Conservation (phyloP, 2,113 vertebrate species). For the Aptenodytes forsteri region DNA sequence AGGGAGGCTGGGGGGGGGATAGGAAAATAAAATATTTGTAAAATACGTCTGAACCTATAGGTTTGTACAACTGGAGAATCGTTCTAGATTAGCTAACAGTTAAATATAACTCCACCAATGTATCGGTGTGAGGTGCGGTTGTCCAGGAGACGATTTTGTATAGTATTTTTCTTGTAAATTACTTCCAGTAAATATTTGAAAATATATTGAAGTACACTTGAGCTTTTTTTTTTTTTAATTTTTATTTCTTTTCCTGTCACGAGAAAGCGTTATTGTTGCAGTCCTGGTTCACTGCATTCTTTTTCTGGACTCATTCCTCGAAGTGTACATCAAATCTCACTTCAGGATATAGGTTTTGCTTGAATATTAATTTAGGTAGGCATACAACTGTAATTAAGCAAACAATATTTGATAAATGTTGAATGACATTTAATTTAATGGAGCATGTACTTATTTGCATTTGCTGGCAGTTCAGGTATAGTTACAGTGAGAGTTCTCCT, state of each 20-base stretch:
- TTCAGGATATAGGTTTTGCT: constrained; percentile 90
- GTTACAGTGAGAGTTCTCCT: constrained; percentile 82
- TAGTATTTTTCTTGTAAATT: constrained; percentile 99
- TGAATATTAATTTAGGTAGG: constrained; percentile 86
- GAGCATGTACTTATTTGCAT: constrained; percentile 95
- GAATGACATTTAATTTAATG: constrained; percentile 95
- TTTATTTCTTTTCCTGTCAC: constrained; percentile 75
- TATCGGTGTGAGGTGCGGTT: constrained; percentile 90
- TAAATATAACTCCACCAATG: constrained; percentile 78
- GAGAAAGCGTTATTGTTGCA: constrained; percentile 87
- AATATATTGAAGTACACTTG: constrained; percentile 94
- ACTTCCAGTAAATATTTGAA: constrained; percentile 98
- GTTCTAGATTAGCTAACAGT: constrained; percentile 89
- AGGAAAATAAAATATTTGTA: constrained; percentile 69
- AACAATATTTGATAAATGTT: constrained; percentile 91
- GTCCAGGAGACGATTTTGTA: constrained; percentile 97
- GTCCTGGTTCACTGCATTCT: constrained; percentile 87
- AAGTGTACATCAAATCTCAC: constrained; percentile 84
- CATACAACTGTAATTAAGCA: constrained; percentile 86
- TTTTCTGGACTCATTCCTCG: constrained; percentile 82
- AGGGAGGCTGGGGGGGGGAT: background rate
- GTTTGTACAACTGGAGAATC: constrained; percentile 85
- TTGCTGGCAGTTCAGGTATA: constrained; percentile 89
- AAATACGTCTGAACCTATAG: constrained; percentile 73
- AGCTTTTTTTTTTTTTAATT: constrained; percentile 65